These are phyloP conservation scores for Varecia variegata DNA, from an alignment of 2,797 vertebrate species.

Conservation along the genomic window DNA sequence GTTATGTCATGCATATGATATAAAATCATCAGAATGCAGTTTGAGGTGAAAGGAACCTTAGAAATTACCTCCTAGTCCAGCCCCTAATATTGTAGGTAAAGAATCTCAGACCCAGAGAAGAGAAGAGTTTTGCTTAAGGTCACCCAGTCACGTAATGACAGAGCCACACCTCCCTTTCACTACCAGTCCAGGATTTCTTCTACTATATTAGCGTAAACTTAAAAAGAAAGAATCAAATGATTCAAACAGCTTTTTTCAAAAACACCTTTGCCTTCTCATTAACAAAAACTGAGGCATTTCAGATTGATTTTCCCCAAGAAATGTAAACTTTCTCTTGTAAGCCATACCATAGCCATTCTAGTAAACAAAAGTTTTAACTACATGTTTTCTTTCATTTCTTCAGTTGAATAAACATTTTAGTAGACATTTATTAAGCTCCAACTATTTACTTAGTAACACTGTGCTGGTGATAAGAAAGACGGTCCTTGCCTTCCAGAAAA, in stretches of 20 bases:
- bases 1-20: background rate
- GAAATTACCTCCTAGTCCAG: background rate
- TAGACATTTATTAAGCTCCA: background rate
- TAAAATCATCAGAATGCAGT: background rate
- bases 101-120: background rate
- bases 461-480: background rate
- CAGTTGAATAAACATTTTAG: background rate
- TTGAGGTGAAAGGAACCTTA: background rate
- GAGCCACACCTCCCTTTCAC: too few species aligned
- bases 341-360: background rate
- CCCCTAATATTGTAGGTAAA: background rate
- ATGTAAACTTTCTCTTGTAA: background rate
- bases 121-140: background rate
- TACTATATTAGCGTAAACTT: background rate
- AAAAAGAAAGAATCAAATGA: background rate
- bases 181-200: background rate
- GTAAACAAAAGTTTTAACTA: background rate
- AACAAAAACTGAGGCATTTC: background rate
- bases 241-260: background rate
- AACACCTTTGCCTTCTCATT: background rate
- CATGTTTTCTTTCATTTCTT: constrained; percentile 6
- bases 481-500: constrained; percentile 34
- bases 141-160: background rate
- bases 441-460: background rate
- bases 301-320: background rate